These are phyloP conservation scores for Ligdia adustata DNA, from an alignment of 2,888 invertebrate species.

Conservation along the genomic window DNA sequence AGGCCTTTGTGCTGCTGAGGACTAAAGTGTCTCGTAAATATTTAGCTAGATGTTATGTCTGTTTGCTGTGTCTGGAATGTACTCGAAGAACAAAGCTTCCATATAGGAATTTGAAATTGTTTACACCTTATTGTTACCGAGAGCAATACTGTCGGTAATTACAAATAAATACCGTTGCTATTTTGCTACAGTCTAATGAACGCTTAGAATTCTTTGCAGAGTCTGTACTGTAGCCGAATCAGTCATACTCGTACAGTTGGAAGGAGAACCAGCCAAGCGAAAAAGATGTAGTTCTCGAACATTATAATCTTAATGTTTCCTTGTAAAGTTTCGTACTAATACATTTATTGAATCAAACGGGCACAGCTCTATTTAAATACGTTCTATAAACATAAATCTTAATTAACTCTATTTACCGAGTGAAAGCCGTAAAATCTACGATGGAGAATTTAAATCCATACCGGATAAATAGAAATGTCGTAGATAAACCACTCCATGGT, in stretches of 20 bases:
- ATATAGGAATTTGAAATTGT: neutral
- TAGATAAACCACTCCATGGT: conserved; percentile 22
- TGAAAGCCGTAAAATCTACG: conserved; percentile 16
- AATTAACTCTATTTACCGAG: conserved; percentile 21
- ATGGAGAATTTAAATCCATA: conserved; percentile 18
- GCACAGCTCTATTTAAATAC: neutral
- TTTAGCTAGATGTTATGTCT: conserved; percentile 3
- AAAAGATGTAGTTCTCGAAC: no score
- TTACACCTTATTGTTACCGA: neutral
- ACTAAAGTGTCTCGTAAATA: no score
- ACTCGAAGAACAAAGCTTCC: neutral
- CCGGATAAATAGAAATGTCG: conserved; percentile 13
- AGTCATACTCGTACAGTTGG: neutral
- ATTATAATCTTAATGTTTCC: conserved; percentile 1
- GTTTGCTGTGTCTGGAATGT: conserved; percentile 20
- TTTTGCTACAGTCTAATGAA: neutral
- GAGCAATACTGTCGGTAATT: neutral
- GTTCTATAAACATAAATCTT: conserved; percentile 18
- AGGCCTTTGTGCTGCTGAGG: conserved; percentile 30
- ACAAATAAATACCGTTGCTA: neutral
- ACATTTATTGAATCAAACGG: neutral
- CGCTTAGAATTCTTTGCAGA: neutral
- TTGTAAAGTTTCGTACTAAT: neutral
- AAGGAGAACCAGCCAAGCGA: neutral
- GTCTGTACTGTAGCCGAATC: neutral